Base-by-base conservation (phyloP, 64 coral and sea anemone genomes). In the Actinia tenebrosa region DNA sequence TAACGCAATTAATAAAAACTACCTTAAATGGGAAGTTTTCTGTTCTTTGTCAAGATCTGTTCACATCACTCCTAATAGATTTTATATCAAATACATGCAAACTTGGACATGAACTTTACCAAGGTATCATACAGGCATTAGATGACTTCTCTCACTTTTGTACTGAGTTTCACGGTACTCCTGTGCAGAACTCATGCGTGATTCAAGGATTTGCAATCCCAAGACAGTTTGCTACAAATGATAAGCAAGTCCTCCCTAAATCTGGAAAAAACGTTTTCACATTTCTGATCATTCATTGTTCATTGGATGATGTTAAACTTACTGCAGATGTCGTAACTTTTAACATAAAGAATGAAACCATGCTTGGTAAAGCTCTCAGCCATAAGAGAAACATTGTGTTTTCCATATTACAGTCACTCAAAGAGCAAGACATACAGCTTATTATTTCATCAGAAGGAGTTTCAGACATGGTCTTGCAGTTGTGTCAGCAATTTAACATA, bases 191-290 rank as follows among this genome's bases (percentile, higher is more conserved):
- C 66, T 99, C 97, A 1, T 80, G 60, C 44, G 30, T 99, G 16
- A 82, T 89, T 11, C 56, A 87, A 80, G 97, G 97, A 59, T 90
- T 99, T 83, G 58, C 89, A 86, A 93, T 99, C 60, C 97, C 93
- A 81, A 89, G 91, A 43, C 85, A 92, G 78, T 93, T 99, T 86
- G 45, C 91, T 50, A 95, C 88, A 45, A 89, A 90, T 44, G 58
- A 84, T 11, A 84, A 90, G 43, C 58, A 84, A 77, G 50, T 90
- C 27, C 20, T 88, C 14, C 80, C 79, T 10, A 84, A 68, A n/a
- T 53, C 64, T 54, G 37, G 53, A 44, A 55, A n/a, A 1, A 56
- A 61, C 16, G 84, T 47, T 47, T 95, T 95, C 27, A 89, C 78
- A 45, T 99, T 95, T 81, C 47, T 99, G 1, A 45, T 93, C 25